These are phyloP conservation scores for Alligator mississippiensis DNA, from an alignment of 2,113 vertebrate species.

Conservation along the genomic window DNA sequence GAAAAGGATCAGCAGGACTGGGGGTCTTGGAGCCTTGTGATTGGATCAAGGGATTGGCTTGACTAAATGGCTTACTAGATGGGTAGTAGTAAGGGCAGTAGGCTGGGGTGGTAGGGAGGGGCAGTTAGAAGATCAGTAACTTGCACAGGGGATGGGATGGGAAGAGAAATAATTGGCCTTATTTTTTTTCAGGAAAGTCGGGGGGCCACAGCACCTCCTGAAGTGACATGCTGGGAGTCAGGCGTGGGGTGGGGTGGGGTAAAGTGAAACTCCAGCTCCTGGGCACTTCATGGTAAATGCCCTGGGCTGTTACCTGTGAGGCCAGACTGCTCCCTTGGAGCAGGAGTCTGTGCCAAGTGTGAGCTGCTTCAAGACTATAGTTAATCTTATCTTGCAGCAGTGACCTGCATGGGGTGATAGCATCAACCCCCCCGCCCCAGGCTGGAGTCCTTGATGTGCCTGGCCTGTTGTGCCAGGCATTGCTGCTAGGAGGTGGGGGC, in stretches of 20 bases:
- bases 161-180: background rate
- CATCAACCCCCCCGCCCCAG: too few species aligned
- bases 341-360: background rate
- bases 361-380: too few species aligned
- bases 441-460: background rate
- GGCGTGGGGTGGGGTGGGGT: background rate
- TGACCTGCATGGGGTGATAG: too few species aligned
- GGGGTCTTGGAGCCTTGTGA: background rate
- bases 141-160: background rate
- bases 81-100: background rate
- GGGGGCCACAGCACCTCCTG: background rate
- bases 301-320: background rate
- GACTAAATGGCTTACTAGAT: background rate
- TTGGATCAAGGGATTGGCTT: background rate
- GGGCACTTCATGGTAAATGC: background rate
- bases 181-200: background rate
- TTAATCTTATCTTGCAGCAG: too few species aligned
- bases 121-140: background rate
- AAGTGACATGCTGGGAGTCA: too few species aligned
- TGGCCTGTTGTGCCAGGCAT: background rate
- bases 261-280: background rate
- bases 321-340: background rate
- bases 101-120: background rate
- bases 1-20: background rate
- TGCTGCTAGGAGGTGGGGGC: background rate